These are phyloP conservation scores for Formicarius rufipectus DNA, from an alignment of 2,113 vertebrate species.

Conservation along the genomic window DNA sequence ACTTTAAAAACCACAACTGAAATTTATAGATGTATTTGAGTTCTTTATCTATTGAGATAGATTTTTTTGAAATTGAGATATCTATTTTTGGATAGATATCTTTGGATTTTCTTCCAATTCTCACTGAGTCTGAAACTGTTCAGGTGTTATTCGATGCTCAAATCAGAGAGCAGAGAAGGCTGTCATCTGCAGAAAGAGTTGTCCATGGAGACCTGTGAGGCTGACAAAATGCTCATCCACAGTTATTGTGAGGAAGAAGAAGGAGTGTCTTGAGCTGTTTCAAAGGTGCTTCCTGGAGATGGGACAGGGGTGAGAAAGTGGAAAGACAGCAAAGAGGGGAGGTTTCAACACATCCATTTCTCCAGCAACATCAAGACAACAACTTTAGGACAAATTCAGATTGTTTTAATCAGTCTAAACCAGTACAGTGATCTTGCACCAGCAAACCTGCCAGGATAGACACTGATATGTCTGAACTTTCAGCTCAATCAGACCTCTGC, in stretches of 20 bases:
- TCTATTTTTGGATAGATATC: too few relatives aligned
- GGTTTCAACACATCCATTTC: not conserved
- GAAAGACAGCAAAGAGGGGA: not conserved
- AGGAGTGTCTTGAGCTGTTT: not conserved
- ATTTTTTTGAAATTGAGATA: too few relatives aligned
- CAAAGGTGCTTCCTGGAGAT: not conserved
- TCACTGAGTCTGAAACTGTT: not conserved
- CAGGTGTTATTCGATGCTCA: not conserved
- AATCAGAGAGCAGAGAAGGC: fast-evolving
- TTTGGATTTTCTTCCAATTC: not conserved
- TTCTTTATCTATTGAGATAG: not conserved
- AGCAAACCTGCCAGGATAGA: not conserved
- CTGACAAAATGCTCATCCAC: not conserved
- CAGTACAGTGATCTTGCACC: not conserved
- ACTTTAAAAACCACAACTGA: not conserved
- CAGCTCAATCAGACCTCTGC: not conserved
- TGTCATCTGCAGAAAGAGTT: not conserved
- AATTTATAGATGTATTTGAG: not conserved
- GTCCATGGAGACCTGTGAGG: not conserved
- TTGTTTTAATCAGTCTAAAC: not conserved
- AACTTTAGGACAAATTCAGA: not conserved
- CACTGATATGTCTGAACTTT: not conserved
- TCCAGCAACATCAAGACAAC: not conserved
- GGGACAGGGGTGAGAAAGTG: not conserved
- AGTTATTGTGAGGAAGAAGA: not conserved